Evolutionary conservation across 30 jellyfish, hydroid and myxozoan species (phyloP).

Genomic region (Aurelia sp.): DNA sequence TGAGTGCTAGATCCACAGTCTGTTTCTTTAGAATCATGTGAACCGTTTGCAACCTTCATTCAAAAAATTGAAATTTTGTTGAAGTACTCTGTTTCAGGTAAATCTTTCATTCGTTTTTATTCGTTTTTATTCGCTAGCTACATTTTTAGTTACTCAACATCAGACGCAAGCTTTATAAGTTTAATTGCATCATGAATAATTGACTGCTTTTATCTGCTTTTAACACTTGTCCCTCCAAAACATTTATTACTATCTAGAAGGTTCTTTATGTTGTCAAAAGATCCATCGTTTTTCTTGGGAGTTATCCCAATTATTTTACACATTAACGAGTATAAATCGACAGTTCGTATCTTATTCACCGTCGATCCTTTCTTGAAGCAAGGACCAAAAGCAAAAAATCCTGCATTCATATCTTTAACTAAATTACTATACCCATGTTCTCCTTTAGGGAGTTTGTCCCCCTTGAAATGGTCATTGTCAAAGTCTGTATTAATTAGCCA

Average conservation of each 20-base stretch:
- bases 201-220: not conserved
- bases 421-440: slow-evolving; percentile 87
- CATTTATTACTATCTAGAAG: not conserved
- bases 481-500: slow-evolving; percentile 70
- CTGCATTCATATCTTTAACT: slow-evolving; percentile 81
- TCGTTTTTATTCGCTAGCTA: not conserved
- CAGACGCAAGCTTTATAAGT: too few species aligned
- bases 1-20: too few species aligned
- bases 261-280: slow-evolving; percentile 48
- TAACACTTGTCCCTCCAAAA: not conserved
- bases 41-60: too few species aligned
- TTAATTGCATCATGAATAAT: not conserved
- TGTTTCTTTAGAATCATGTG: too few species aligned
- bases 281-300: slow-evolving; percentile 72
- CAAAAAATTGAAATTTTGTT: too few species aligned
- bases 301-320: slow-evolving; percentile 66
- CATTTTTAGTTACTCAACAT: too few species aligned
- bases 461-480: slow-evolving; percentile 39
- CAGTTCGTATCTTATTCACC: slow-evolving; percentile 36
- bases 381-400: slow-evolving; percentile 89
- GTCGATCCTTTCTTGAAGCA: slow-evolving; percentile 53
- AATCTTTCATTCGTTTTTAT: not conserved
- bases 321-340: slow-evolving; percentile 83
- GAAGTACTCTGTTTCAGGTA: too few species aligned
- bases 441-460: slow-evolving; percentile 68